Base-by-base conservation (phyloP, 2,113 vertebrate species). In the Rana temporaria region DNA sequence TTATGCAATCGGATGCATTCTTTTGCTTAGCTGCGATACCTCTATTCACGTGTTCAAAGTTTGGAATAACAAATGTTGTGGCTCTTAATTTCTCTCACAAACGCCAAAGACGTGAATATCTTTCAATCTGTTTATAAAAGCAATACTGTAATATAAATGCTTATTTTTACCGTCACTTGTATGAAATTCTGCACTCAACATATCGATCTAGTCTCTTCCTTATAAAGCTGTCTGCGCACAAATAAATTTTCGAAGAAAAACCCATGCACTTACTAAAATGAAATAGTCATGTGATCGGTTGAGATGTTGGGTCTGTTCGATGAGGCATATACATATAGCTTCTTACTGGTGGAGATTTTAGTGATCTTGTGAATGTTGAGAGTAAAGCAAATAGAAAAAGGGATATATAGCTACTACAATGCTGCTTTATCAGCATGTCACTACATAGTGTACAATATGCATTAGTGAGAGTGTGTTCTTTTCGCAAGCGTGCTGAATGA, bases 131-230 rank as follows among this genome's bases (percentile, higher is more conserved):
- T 86, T 95, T 94, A 94, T 92, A 92, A 93, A 91, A 95, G 94
- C 94, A 95, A 95, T 95, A 95, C 91, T 95, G 92, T 95, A 94
- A 90, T 91, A 93, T 94, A 95, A 90, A 92, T 87, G 90, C 90
- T 89, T 91, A 90, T 93, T 93, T 93, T 92, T 92, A 91, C 88
- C 90, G 90, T 90, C 42, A 22, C 81, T 85, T 85, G 62, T 90
- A 90, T 92, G 80, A 89, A 91, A 88, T 88, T 76, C 89, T 93
- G 91, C 91, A 92, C 90, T 93, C 89, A 93, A 93, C 93, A 91
- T 92, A 93, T 93, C 88, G 87, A 79, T 87, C 82, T 90, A 78
- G 86, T 91, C 92, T 92, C 91, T 92, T 94, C 92, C 90, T 90
- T 70, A 85, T 84, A 59, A 92, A 88, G 94, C 93, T 94, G 92